Evolutionary conservation across 2,797 vertebrate species (phyloP).

Genomic region (Cacajao melanocephalus): DNA sequence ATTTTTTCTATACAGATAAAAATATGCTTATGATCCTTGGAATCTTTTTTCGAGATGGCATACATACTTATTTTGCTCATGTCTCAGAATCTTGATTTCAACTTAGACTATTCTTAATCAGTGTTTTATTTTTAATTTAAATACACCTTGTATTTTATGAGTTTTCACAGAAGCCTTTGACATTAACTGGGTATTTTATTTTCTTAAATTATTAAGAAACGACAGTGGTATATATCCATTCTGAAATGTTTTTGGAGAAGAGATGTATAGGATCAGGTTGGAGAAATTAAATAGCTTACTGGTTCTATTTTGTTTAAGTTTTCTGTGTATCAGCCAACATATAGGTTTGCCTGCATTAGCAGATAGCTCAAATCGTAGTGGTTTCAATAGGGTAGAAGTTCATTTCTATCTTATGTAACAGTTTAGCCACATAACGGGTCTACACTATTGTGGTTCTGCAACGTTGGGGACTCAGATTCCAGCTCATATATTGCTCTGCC

Average conservation of each 20-base stretch:
- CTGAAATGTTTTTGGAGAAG: background rate
- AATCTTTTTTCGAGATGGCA: background rate
- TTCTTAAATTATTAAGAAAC: constrained; percentile 6
- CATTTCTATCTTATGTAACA: background rate
- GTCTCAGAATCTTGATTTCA: background rate
- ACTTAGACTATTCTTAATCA: background rate
- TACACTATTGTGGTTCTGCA: background rate
- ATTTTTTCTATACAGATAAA: background rate
- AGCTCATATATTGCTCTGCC: background rate
- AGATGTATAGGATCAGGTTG: background rate
- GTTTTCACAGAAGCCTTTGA: background rate
- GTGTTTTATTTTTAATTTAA: background rate
- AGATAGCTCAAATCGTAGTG: background rate
- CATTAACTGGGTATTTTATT: background rate
- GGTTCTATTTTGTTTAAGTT: background rate
- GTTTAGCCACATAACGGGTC: too few relatives aligned
- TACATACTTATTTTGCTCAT: background rate
- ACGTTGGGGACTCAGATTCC: background rate
- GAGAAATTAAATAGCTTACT: background rate
- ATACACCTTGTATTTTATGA: background rate
- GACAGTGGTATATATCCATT: background rate
- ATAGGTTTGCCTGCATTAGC: background rate
- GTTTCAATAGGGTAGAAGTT: background rate
- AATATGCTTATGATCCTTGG: background rate
- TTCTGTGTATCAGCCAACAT: background rate